phyloP scores from a whole-genome alignment of 2,797 vertebrate genomes.

The Nyctalus aviator region DNA sequence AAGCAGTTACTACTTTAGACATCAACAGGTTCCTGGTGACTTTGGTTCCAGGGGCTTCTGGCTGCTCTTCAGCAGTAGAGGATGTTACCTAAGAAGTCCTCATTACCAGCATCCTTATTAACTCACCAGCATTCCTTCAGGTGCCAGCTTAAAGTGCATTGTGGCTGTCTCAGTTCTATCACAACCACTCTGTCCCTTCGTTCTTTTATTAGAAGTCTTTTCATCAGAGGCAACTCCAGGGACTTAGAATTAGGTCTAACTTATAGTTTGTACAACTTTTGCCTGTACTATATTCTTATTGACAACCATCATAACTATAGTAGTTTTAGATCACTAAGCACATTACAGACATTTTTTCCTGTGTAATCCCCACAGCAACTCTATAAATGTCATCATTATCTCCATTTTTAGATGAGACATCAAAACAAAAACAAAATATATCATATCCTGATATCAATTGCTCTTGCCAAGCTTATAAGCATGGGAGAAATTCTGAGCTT shows the following conservation, averaged over 20 bases:
- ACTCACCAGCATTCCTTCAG: background rate
- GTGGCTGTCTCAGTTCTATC: background rate
- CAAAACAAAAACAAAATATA: constrained; percentile 7
- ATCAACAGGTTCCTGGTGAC: background rate
- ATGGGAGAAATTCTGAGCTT: background rate
- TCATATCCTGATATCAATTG: background rate
- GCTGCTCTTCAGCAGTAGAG: background rate
- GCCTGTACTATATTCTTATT: background rate
- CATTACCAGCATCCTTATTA: background rate
- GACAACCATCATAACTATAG: background rate
- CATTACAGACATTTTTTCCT: background rate
- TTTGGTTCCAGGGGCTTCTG: background rate
- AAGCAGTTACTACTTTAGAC: background rate
- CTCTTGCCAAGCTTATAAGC: background rate
- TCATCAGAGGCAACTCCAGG: background rate
- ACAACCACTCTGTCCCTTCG: background rate
- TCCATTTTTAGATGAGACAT: constrained; percentile 42
- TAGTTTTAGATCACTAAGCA: too few species aligned
- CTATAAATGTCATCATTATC: background rate
- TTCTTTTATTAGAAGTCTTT: background rate
- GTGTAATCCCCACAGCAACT: background rate
- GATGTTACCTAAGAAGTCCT: background rate
- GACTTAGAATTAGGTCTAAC: background rate
- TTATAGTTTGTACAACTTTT: background rate
- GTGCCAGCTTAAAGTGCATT: background rate